Evolutionary conservation across 2,797 vertebrate genomes (phyloP), one percentile per base, ranked within the genome.

Genomic region (Clarias platycephalus): DNA sequence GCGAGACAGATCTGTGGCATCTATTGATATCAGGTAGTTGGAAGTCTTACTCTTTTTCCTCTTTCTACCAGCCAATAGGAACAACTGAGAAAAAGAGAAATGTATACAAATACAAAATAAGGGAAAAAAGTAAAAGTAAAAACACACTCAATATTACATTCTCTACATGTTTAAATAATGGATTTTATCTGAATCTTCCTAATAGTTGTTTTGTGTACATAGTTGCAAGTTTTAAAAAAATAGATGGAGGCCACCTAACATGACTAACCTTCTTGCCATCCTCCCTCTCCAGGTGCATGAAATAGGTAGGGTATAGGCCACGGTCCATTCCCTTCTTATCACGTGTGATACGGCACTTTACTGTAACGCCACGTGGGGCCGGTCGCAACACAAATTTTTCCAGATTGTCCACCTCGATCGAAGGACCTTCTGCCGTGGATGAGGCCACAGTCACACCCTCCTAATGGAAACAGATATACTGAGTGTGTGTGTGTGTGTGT

Each of bases 31-130:
- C 83, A 99, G 94, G 88, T 99, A 99, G 93, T 99, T 99, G 79
- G 98, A 98, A 0, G 98, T 98, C 94, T 98, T 99, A 89, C 98
- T 99, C 94, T 98, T 99, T 93, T 99, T 99, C 86, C 98, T 95
- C 92, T 99, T 99, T 88, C 98, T 95, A 13, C 97, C 98, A 0
- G 98, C 98, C 90, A 99, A 93, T 89, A 99, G 93, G 90, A 99
- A 99, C 10, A 96, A 91, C 98, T 99, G 88, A 91, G 7, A 4
- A 13, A 62, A 53, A 74, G 16, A 64, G 57, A 18, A 16, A 22
- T 44, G 4, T 20, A 16, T 26, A 64, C 12, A 62, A 40, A 63
- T n/a, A 34, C 2, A 2, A 40, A 44, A 26, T 24, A 9, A 18
- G 7, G n/a, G 2, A 1, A 31, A 18, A 37, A 37, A 37, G 34